A percentile compares a stretch with the other conserved stretches of the same genome.
These are phyloP conservation scores for Leucopternis melanops DNA, from an alignment of 2,113 vertebrate genomes.

Conservation along the genomic window DNA sequence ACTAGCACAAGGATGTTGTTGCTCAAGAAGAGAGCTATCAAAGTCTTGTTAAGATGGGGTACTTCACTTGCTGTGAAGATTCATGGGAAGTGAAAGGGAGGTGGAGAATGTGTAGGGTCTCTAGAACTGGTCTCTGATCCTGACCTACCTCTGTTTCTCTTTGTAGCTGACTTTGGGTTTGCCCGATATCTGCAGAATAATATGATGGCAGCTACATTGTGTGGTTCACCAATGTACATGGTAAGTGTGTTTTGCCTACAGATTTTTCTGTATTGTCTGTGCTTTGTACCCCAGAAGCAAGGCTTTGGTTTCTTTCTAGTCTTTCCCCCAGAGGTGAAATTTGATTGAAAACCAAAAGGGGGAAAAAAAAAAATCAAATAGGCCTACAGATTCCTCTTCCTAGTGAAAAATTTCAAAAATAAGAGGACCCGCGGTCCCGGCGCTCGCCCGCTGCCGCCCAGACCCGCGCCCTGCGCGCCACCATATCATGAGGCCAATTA, in stretches of 20 bases:
- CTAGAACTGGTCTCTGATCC: not conserved
- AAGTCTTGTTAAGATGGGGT: not conserved
- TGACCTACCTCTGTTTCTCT: not conserved
- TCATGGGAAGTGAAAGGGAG: not conserved
- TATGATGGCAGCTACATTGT: conserved; percentile 93
- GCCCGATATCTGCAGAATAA: conserved; percentile 93
- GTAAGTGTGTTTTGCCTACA: conserved; percentile 65
- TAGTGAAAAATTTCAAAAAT: no score
- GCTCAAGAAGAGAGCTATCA: not conserved
- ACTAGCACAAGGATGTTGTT: not conserved
- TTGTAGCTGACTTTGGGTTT: conserved; percentile 93
- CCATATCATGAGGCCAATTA: no score
- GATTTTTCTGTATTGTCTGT: not conserved
- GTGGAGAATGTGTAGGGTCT: not conserved
- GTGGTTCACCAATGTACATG: conserved; percentile 99
- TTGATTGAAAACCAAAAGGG: no score
- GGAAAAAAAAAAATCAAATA: no score
- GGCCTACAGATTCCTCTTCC: no score
- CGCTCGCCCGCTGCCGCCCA: no score
- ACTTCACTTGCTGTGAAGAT: not conserved
- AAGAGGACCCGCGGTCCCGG: no score
- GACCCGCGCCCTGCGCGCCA: no score
- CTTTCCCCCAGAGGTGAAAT: not conserved
- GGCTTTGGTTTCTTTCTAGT: not conserved
- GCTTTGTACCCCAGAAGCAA: not conserved